Percentiles rank a stretch among this genome's conserved stretches.
These are phyloP conservation scores for Antheraea pernyi DNA, from an alignment of 1,140 invertebrate genomes.

Conservation along the genomic window DNA sequence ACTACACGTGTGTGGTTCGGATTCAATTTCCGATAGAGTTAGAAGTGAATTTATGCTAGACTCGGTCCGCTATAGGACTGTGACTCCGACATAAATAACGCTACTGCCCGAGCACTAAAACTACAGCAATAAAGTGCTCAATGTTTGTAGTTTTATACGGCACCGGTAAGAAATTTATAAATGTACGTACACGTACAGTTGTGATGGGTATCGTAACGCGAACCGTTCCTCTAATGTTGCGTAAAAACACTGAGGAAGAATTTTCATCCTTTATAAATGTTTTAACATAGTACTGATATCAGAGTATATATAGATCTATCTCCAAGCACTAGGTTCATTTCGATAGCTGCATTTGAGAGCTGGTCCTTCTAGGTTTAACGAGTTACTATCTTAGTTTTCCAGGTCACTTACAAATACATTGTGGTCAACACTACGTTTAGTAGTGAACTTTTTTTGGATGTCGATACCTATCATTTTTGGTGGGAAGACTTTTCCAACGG, in stretches of 20 bases:
- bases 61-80: slow-evolving; percentile 24
- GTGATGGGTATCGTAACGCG: not conserved
- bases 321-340: too few species aligned
- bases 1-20: slow-evolving; percentile 33
- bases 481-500: too few species aligned
- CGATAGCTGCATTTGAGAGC: too few species aligned
- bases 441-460: too few species aligned
- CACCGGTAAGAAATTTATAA: slow-evolving; percentile 8
- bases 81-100: slow-evolving; percentile 6
- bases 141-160: slow-evolving; percentile 9
- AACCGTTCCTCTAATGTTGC: not conserved
- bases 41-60: slow-evolving; percentile 44
- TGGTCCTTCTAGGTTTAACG: too few species aligned
- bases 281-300: too few species aligned
- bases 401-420: too few species aligned
- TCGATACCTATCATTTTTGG: too few species aligned
- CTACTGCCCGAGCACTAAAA: slow-evolving; percentile 5
- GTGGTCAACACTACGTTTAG: too few species aligned
- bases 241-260: not conserved
- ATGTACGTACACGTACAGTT: not conserved
- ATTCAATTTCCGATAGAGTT: slow-evolving; percentile 48
- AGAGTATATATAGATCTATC: too few species aligned
- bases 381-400: too few species aligned
- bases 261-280: not conserved
- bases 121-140: slow-evolving; percentile 4